Base-by-base conservation (phyloP, 2,113 vertebrate species). In the Vidua macroura region DNA sequence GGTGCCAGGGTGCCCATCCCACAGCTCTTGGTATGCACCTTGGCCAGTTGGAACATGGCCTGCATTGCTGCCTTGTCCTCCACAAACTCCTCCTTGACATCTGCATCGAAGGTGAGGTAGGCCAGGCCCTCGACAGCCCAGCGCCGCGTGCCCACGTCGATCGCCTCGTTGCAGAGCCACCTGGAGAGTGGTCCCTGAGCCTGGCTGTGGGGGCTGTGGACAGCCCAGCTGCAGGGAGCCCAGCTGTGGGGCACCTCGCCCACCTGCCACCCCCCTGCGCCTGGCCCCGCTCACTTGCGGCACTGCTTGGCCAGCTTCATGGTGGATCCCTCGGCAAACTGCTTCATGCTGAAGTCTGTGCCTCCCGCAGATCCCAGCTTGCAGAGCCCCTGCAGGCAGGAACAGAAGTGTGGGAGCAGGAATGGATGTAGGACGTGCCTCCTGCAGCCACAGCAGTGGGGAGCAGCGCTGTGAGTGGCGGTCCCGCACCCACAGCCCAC, bases 311-410 rank as follows among this genome's bases (percentile, higher is more conserved):
- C 99, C 53, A 99, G 93, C 68, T 99, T 99, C 92, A 99, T 98
- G 0, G 99, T 99, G 53, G 99, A 99, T 87, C 99, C 99, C 92
- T 99, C 99, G 0, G 99, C 99, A 98, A 99, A 99, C 97, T 99
- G 99, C 97, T 99, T 99, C 99, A 99, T 99, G 98, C 99, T 99
- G 91, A 99, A 99, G 96, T 99, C 99, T 0, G 99, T 99, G 66
- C 99, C 99, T 35, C 99, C 99, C 0, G 99, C 99, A 0, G 99
- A 99, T 31, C 99, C 99, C 52, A 99, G 98, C 93, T 99, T 99
- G 95, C 99, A 99, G 96, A 99, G 98, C 23, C 99, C 99, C 99
- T 99, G 97, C 12, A 93, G 59, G 30, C 66, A 4, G 78, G 35
- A 79, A 49, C 37, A 35, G 30, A 43, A 43, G 41, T 1, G 3